Conservation (phyloP, 2,113 vertebrate genomes). For the Porphyrio hochstetteri region DNA sequence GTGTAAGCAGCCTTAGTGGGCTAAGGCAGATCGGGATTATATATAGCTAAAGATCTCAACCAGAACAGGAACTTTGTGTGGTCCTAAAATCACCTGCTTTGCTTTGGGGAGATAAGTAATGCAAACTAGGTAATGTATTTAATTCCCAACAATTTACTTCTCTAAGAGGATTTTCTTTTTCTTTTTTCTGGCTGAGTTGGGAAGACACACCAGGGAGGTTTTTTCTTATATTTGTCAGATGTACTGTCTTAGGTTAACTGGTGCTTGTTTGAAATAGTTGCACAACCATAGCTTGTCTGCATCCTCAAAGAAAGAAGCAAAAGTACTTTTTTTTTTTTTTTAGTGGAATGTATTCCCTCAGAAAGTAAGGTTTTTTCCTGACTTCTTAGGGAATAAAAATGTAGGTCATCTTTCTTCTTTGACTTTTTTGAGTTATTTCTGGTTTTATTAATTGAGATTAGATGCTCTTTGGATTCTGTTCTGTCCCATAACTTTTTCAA, state of each 20-base stretch:
- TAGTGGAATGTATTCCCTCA: not conserved
- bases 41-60: not conserved
- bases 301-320: not conserved
- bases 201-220: not conserved
- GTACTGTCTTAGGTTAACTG: not conserved
- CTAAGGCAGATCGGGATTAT: not conserved
- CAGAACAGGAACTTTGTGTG: not conserved
- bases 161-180: not conserved
- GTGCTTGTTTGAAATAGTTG: not conserved
- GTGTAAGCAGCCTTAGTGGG: not conserved
- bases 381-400: not conserved
- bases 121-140: not conserved
- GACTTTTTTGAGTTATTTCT: conserved; percentile 16
- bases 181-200: not conserved
- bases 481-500: conserved; percentile 2
- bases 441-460: conserved; percentile 21
- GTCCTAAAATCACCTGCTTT: not conserved
- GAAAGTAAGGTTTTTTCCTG: not conserved
- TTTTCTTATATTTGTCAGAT: not conserved
- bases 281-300: not conserved
- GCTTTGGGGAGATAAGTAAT: not conserved
- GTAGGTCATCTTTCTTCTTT: conserved; percentile 9
- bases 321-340: not conserved
- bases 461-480: conserved; percentile 8
- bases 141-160: not conserved